Base-by-base conservation (phyloP, 2,113 vertebrate species). In the Acanthochromis polyacanthus region DNA sequence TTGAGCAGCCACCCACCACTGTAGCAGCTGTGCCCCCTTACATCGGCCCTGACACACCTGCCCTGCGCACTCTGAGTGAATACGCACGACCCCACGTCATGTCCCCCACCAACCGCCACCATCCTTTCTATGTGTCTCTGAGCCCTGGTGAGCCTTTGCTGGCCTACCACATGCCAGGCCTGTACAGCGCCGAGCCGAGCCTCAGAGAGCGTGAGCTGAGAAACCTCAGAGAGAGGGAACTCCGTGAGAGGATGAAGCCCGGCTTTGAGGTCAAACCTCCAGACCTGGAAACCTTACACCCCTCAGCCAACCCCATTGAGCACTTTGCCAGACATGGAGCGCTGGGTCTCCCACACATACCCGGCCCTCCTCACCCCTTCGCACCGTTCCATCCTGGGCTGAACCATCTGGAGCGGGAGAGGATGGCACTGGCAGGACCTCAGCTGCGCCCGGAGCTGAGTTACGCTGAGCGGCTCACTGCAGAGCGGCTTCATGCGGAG, bases 31-130 rank as follows among this genome's bases (percentile, higher is more conserved):
- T 99, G 10, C 97, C 96, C 0, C 98, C 98, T 0, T 99, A 99
- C 87, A 98, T 99, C 0, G 98, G 98, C 6, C 98, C 98, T 0
- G 98, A 99, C 67, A 99, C 98, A 0, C 97, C 98, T 0, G 98
- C 98, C 0, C 90, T 99, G 58, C 97, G 98, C 89, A 99, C 97
- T n/a, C 96, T 99, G 57, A 99, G 98, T 70, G 97, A 99, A 93
- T 99, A 99, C 0, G 98, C 98, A 3, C 96, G 98, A 14, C 98
- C 98, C 0, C 98, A 99, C 0, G 98, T 99, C 92, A 98, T 99
- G 96, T 99, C 98, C 0, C 98, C 98, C n/a, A 96, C 93, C 78
- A 98, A 97, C 91, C 97, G 98, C 75, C 98, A 96, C 83, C 98
- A 99, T 63, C 97, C 97, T 14, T 99, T 99, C 95, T 99, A 99